Evolutionary conservation across 2,797 vertebrate genomes (phyloP), one percentile per base, ranked within the genome.

Genomic region (Syncerus caffer): DNA sequence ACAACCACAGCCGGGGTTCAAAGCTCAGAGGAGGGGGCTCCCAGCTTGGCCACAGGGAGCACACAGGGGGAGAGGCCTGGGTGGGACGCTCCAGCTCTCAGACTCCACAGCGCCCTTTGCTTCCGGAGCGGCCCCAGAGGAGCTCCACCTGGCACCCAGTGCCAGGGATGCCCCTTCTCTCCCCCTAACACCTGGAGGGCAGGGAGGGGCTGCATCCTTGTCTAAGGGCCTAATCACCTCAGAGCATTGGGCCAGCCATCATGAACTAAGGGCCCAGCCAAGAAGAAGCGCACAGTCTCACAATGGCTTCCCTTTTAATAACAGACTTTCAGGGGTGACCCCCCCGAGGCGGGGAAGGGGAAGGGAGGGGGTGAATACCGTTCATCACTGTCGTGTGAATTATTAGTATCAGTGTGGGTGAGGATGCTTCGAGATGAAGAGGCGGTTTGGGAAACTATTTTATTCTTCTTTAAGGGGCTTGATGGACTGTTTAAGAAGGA

Each of bases 41-140:
- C 12, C 27, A 7, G n/a, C 2, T 10, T 47, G 53, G 87, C 79
- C 53, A 34, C 9, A 1, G 21, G 2, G 17, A 50, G 31, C 42
- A 34, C 34, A 29, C 55, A 45, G 13, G 2, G 21, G 62, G 13
- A 45, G 60, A 29, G 0, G 0, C 31, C 38, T 7, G 3, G 57
- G 85, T 0, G 2, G 58, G 19, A 31, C 0, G 0, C 15, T 31
- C 45, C 2, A 15, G 8, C 64, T 85, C 27, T 67, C 47, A 25
- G 62, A 57, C 6, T 4, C 38, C 13, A 38, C 11, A 9, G 31
- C 23, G 13, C 9, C 21, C 17, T 10, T 45, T 25, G 31, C 14
- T n/a, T 19, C 19, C 42, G 8, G 11, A 0, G 31, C 0, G 0
- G 17, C 1, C 38, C 34, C 3, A 2, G n/a, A 27, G 38, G 38